These are phyloP conservation scores for Austrolebias charrua DNA, from an alignment of 2,797 vertebrate genomes.

Conservation along the genomic window DNA sequence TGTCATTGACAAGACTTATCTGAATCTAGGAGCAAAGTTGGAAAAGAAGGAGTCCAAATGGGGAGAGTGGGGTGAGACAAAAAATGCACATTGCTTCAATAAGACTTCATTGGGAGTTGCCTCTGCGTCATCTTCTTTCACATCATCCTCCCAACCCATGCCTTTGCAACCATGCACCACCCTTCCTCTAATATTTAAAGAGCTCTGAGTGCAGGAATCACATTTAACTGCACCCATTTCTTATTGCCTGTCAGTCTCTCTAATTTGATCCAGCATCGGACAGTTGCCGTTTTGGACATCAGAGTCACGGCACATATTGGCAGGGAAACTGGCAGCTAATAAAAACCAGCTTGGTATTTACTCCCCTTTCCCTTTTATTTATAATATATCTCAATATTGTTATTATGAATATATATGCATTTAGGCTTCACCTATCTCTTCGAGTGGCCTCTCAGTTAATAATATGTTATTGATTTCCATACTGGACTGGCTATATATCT, in stretches of 20 bases:
- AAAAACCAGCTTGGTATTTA: constrained; percentile 79
- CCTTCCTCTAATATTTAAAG: constrained; percentile 77
- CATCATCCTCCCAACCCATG: constrained; percentile 10
- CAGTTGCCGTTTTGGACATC: constrained; percentile 82
- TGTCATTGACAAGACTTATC: constrained; percentile 79
- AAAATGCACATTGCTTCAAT: constrained; percentile 72
- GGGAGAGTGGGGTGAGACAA: constrained; percentile 12
- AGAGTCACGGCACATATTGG: constrained; percentile 82
- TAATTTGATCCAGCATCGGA: constrained; percentile 83
- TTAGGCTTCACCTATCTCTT: constrained; percentile 80
- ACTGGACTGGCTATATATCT: constrained; percentile 75
- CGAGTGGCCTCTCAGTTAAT: constrained; percentile 75
- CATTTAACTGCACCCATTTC: constrained; percentile 81
- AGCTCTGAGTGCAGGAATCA: constrained; percentile 68
- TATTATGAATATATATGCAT: constrained; percentile 84
- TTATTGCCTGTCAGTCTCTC: constrained; percentile 86
- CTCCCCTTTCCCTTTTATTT: constrained; percentile 74
- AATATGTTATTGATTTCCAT: constrained; percentile 83
- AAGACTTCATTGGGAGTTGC: constrained; percentile 78
- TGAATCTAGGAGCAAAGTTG: constrained; percentile 63
- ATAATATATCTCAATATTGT: constrained; percentile 82
- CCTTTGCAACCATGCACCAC: constrained; percentile 45
- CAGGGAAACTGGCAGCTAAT: constrained; percentile 84
- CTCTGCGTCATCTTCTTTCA: constrained; percentile 37
- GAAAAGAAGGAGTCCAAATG: constrained; percentile 13